Conservation (phyloP, 1,140 invertebrate species). For the Vanessa tameamea region DNA sequence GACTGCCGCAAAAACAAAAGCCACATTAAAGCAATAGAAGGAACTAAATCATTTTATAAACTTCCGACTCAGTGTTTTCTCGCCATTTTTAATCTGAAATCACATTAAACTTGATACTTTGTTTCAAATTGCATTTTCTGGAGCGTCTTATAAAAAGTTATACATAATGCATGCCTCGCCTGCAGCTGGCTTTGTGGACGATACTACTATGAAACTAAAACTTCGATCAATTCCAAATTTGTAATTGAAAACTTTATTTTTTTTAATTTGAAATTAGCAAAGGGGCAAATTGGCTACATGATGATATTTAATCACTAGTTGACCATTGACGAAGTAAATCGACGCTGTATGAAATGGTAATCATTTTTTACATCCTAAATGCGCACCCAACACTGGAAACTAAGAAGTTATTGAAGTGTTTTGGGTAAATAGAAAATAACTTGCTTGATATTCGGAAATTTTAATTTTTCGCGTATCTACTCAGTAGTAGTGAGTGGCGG, state of each 20-base stretch:
- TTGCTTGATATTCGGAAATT: too few species aligned
- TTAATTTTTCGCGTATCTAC: too few species aligned
- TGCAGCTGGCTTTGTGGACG: slow-evolving; percentile 57
- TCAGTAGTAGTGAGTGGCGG: too few species aligned
- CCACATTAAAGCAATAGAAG: slow-evolving; percentile 28
- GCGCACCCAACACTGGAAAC: too few species aligned
- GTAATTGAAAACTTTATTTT: not conserved
- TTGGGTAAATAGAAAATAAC: too few species aligned
- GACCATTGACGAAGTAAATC: too few species aligned
- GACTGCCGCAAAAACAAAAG: slow-evolving; percentile 26
- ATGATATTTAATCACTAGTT: too few species aligned
- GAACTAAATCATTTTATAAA: slow-evolving; percentile 49
- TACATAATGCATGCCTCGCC: slow-evolving; percentile 76
- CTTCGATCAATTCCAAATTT: not conserved
- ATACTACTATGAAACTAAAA: slow-evolving; percentile 40
- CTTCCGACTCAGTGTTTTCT: slow-evolving; percentile 51
- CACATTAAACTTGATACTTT: slow-evolving; percentile 79
- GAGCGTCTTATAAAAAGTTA: slow-evolving; percentile 72
- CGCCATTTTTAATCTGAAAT: slow-evolving; percentile 71
- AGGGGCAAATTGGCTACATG: too few species aligned
- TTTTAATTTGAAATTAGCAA: too few species aligned
- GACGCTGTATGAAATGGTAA: too few species aligned
- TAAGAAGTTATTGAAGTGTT: too few species aligned
- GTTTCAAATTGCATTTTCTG: slow-evolving; percentile 77
- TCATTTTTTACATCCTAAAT: too few species aligned